Base-by-base conservation (phyloP, 1,140 invertebrate genomes). In the Drosophila dunni region DNA sequence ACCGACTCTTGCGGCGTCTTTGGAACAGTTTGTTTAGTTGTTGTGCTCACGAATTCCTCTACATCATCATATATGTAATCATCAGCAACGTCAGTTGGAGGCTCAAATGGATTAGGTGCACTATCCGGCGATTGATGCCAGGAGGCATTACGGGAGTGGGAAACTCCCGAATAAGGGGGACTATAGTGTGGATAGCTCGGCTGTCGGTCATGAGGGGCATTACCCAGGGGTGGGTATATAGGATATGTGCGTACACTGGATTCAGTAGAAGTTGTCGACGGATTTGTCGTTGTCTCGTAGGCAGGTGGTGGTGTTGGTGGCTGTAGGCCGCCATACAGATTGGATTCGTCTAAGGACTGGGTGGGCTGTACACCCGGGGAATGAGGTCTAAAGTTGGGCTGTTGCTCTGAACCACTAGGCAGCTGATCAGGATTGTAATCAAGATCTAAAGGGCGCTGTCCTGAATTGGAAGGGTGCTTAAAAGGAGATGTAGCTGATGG, bases 131-230 rank as follows among this genome's bases (percentile, higher is more conserved):
- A 58, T 36, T 90, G 84, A 7, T 68, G 65, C 79, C 90, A 89
- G 11, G 84, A 45, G n/a, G 73, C 57, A 36, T 91, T 91, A 6
- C 64, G 65, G 0, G 90, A 91, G 44, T 92, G 91, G 1, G 89
- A 70, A 9, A 92, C 90, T 2, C 79, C 89, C 0, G 91, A 58
- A 75, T 92, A 92, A 6, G 80, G 63, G 7, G 80, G 75, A 75
- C 91, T 92, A 17, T 92, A 92, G n/a, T 91, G 89, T 0, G 91
- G 90, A 1, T 79, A 10, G n/a, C 51, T 69, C 6, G 58, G 46
- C 17, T 51, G 58, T 50, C 71, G 71, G 7, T 51, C 46, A 33
- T 38, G 8, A 1, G 73, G 69, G 7, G 57, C 62, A 58, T 85
- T 79, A 7, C 11, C 44, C n/a, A 73, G 8, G 0, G 60, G 34